A percentile compares a stretch with the other conserved stretches of the same genome.
Evolutionary conservation across 2,113 vertebrate genomes (phyloP).

Genomic region (Vicugna pacos): DNA sequence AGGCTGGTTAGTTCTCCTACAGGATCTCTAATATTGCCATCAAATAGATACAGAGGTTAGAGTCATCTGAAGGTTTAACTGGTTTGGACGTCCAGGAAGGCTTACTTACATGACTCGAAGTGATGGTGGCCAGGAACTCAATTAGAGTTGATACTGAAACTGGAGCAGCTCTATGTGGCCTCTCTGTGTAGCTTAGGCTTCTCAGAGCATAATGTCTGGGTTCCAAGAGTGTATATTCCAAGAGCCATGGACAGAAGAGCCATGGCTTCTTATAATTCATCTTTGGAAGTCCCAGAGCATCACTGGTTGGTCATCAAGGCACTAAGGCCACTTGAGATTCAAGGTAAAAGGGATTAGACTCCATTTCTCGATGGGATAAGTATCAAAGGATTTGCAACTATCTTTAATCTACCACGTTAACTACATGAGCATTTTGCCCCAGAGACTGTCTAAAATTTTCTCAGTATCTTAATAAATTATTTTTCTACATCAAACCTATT

Average conservation of each 20-base stretch:
- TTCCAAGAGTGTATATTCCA: not conserved
- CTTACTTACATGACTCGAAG: not conserved
- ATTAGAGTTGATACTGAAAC: not conserved
- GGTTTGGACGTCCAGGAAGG: not conserved
- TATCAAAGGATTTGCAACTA: not conserved
- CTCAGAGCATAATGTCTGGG: too few relatives aligned
- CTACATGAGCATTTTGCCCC: not conserved
- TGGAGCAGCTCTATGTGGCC: not conserved
- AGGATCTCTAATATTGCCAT: not conserved
- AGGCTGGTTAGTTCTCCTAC: not conserved
- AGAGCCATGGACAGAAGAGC: not conserved
- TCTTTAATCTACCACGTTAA: not conserved
- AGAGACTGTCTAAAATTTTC: not conserved
- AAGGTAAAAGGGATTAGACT: not conserved
- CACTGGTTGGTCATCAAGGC: not conserved
- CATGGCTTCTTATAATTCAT: not conserved
- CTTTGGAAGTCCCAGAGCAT: not conserved
- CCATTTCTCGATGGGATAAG: not conserved
- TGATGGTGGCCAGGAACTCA: not conserved
- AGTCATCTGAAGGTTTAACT: not conserved
- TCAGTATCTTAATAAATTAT: not conserved
- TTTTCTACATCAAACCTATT: not conserved
- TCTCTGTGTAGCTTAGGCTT: not conserved
- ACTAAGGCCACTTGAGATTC: not conserved
- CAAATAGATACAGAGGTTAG: not conserved